Percentiles rank a stretch among this genome's conserved stretches.
phyloP scores from a whole-genome alignment of 2,113 vertebrate genomes.

The Heterotis niloticus region DNA sequence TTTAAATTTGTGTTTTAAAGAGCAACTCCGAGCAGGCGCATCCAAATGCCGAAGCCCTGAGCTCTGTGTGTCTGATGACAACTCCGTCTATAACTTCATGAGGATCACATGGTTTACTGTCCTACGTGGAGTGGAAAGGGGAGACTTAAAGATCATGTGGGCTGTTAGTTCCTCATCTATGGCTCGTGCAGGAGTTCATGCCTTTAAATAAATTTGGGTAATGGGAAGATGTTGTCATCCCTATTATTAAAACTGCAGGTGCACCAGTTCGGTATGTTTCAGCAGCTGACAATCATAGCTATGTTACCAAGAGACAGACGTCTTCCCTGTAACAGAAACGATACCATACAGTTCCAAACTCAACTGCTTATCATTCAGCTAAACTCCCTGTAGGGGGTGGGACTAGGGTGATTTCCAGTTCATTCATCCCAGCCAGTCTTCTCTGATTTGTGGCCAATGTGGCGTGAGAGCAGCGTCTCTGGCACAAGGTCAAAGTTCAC shows the following conservation, averaged over 20 bases:
- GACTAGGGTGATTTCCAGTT: not conserved
- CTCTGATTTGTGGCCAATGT: not conserved
- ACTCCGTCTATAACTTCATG: no score
- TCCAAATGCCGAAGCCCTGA: no score
- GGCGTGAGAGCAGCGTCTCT: not conserved
- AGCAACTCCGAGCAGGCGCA: not conserved
- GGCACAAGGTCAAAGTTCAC: not conserved
- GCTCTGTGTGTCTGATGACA: no score
- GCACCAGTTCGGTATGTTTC: constrained; percentile 1
- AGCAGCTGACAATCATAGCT: not conserved
- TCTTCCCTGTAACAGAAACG: not conserved
- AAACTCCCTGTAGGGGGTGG: not conserved
- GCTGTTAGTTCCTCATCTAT: not conserved
- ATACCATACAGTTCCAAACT: not conserved
- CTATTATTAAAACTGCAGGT: constrained; percentile 6
- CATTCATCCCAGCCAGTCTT: not conserved
- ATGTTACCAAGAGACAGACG: not conserved
- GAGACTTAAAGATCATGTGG: not conserved
- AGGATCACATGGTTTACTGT: not conserved
- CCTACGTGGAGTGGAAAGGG: not conserved
- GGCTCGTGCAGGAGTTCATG: not conserved
- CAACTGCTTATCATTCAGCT: not conserved
- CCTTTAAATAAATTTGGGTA: constrained; percentile 12
- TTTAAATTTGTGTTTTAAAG: not conserved
- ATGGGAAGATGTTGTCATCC: constrained; percentile 13